phyloP scores from a whole-genome alignment of 2,797 vertebrate genomes.

The Hydrophis major region DNA sequence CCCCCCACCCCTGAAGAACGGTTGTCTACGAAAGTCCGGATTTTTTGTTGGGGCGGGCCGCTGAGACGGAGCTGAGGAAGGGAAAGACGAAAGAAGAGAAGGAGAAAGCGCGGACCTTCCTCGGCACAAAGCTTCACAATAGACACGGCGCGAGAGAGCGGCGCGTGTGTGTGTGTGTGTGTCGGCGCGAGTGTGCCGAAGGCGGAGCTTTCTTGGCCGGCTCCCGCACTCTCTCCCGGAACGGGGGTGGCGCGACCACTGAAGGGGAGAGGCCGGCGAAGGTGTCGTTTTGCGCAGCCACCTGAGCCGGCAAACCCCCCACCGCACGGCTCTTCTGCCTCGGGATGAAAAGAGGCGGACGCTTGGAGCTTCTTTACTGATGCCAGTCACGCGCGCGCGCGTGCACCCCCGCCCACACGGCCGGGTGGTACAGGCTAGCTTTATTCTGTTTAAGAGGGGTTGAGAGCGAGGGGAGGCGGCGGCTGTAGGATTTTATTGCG shows the following conservation, averaged over 20 bases:
- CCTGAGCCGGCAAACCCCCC: neutral
- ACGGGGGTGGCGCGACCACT: neutral
- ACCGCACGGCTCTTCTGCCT: neutral
- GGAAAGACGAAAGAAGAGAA: neutral
- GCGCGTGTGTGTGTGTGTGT: neutral
- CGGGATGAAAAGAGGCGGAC: neutral
- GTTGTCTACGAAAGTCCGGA: neutral
- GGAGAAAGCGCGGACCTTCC: conserved; percentile 33
- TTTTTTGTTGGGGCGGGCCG: neutral
- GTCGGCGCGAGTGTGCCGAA: conserved; percentile 31
- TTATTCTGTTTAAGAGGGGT: neutral
- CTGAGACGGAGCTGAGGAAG: neutral
- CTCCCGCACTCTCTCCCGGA: conserved; percentile 31
- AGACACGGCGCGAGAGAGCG: conserved; percentile 30
- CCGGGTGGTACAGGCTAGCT: conserved; percentile 58
- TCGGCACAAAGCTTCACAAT: conserved; percentile 57
- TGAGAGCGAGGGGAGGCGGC: neutral
- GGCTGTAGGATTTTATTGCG: neutral
- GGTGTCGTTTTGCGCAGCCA: conserved; percentile 41
- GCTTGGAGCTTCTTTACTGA: neutral
- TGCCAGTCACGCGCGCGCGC: no score
- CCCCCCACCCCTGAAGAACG: neutral
- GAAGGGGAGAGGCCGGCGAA: neutral
- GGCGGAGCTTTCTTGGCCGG: conserved; percentile 42
- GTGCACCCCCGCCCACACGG: neutral